Percentiles rank a stretch among this genome's conserved stretches.
phyloP scores from a whole-genome alignment of 2,797 vertebrate genomes.

The Sebastes goodei region DNA sequence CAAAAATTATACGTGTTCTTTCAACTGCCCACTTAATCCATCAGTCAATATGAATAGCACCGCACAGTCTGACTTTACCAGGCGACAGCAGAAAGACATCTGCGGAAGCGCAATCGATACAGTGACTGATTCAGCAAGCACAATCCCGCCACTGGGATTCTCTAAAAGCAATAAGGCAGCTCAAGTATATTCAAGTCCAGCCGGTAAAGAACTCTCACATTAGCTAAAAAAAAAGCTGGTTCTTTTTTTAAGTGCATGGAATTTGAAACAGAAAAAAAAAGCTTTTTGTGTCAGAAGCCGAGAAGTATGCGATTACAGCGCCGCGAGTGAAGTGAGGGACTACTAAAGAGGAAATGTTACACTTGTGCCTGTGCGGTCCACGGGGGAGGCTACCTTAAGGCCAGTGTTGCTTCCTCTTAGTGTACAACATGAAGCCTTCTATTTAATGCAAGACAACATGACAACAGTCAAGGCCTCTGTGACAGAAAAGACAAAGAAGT shows the following conservation, averaged over 20 bases:
- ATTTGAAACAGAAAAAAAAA: constrained; percentile 10
- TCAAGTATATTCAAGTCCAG: constrained; percentile 32
- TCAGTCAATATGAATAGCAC: constrained; percentile 57
- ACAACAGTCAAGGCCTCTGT: constrained; percentile 43
- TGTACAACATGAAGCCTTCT: constrained; percentile 38
- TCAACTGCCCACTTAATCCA: constrained; percentile 49
- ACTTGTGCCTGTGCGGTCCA: constrained; percentile 6
- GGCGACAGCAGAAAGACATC: constrained; percentile 49
- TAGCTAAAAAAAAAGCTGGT: constrained; percentile 31
- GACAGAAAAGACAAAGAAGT: constrained; percentile 42
- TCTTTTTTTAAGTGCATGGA: constrained; percentile 43
- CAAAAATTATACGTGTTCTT: constrained; percentile 41
- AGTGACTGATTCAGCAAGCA: constrained; percentile 48
- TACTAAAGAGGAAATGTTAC: constrained; percentile 24
- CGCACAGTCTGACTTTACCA: constrained; percentile 51
- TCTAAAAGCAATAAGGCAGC: constrained; percentile 28
- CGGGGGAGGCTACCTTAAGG: constrained; percentile 45
- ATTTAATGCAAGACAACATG: constrained; percentile 65
- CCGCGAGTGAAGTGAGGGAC: not conserved
- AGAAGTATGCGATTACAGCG: constrained; percentile 34
- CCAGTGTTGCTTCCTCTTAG: constrained; percentile 58
- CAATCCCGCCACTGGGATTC: not conserved
- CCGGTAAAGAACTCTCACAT: constrained; percentile 52
- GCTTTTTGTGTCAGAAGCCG: constrained; percentile 1
- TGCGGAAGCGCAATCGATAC: constrained; percentile 51